Base-by-base conservation (phyloP, 92 coral and sea anemone genomes). In the Phenganax marumi region DNA sequence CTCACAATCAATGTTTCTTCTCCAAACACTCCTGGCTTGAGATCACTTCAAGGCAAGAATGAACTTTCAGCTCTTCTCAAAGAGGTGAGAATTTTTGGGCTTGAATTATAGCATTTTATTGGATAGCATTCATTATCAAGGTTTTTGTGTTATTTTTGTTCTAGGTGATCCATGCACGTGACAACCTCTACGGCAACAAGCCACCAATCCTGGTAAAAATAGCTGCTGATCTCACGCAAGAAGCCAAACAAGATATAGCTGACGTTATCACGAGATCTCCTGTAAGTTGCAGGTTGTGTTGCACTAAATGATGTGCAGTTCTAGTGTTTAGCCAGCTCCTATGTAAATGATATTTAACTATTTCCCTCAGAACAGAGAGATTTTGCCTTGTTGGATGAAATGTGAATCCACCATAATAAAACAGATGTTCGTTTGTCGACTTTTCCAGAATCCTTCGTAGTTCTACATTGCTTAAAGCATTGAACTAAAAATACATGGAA, bases 21-120 rank as follows among this genome's bases (percentile, higher is more conserved):
- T 3, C 99, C 99, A 4, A 96, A 96, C 53, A 96, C 99, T 3
- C 96, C 97, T n/a, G 99, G 99, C 17, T 78, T 96, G 47, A 89
- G 99, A 75, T 88, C 92, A 22, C 87, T 96, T 74, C 99, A 96
- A 75, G 97, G 99, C 3, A 87, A 90, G 80, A 91, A 88, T 18
- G 87, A 92, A 81, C 89, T 96, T 52, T 89, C 95, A 49, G 72
- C 75, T 71, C 76, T 96, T 6, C 73, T 96, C 56, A 95, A 96
- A 66, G 89, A 91, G 92, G 99, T 92, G 49, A 86, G 83, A 24
- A 33, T 1, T 2, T 33, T 33, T 33, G 5, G 43, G 43, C 43
- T 33, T 33, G 43, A 5, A 33, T 33, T 33, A 33, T 33, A 33
- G 5, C 43, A 1, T 33, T 33, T 33, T 33, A 5, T 33, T 33